phyloP scores from a whole-genome alignment of 2,888 invertebrate species.

The Spilosoma lubricipeda region DNA sequence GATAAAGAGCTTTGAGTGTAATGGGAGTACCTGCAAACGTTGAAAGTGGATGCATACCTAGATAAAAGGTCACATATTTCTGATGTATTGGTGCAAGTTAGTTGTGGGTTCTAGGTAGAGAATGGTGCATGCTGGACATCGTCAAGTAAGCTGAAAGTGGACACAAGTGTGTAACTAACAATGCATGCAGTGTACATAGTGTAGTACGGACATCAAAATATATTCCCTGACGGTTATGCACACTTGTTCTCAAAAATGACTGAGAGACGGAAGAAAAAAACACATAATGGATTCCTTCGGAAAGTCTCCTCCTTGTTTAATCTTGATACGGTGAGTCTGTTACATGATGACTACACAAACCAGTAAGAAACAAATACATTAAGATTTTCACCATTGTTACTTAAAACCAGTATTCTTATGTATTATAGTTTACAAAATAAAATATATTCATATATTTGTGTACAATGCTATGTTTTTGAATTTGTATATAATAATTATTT shows the following conservation, averaged over 20 bases:
- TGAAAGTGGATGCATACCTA: conserved; percentile 67
- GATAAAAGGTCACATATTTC: conserved; percentile 67
- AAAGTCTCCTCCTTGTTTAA: conserved; percentile 95
- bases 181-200: conserved; percentile 86
- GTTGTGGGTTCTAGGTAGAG: conserved; percentile 85
- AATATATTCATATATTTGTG: background rate
- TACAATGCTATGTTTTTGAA: background rate
- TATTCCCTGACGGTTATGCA: conserved; percentile 78
- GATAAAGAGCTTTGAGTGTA: conserved; percentile 74
- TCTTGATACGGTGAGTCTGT: conserved; percentile 92
- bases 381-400: conserved; percentile 54
- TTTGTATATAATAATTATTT: background rate
- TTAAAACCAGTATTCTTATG: background rate
- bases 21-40: conserved; percentile 67
- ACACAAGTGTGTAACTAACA: conserved; percentile 86
- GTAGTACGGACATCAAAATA: conserved; percentile 75
- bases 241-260: conserved; percentile 82
- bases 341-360: conserved; percentile 51
- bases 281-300: conserved; percentile 91
- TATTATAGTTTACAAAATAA: conserved; percentile 13
- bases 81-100: conserved; percentile 84
- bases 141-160: conserved; percentile 80
- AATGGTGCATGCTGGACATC: conserved; percentile 84
- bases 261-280: conserved; percentile 86
- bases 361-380: conserved; percentile 30